These are phyloP conservation scores for Pheosia tremula DNA, from an alignment of 2,888 invertebrate genomes.

Conservation along the genomic window DNA sequence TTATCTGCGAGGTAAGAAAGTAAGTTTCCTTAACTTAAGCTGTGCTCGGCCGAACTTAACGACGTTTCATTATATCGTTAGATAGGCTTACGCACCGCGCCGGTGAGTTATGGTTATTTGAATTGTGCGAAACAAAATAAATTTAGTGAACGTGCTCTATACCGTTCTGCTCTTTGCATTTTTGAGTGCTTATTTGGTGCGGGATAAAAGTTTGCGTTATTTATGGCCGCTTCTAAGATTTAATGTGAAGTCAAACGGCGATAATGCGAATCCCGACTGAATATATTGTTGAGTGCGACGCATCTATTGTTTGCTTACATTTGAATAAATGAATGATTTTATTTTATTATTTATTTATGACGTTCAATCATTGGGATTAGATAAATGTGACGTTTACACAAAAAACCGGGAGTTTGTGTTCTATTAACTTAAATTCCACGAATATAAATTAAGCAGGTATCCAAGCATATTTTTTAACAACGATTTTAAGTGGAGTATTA, in stretches of 20 bases:
- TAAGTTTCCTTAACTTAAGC: slow-evolving; percentile 71
- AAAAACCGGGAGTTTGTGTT: too few relatives aligned
- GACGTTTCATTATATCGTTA: slow-evolving; percentile 83
- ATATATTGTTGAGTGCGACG: slow-evolving; percentile 63
- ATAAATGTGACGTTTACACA: not conserved
- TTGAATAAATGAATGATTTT: slow-evolving; percentile 18
- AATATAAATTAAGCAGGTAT: too few relatives aligned
- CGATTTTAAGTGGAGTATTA: too few relatives aligned
- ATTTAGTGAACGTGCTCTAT: slow-evolving; percentile 84
- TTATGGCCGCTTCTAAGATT: slow-evolving; percentile 81
- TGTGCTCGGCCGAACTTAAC: slow-evolving; percentile 71
- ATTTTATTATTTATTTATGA: slow-evolving; percentile 18
- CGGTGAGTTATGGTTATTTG: slow-evolving; percentile 84
- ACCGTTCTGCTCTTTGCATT: slow-evolving; percentile 84
- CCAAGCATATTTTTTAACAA: too few relatives aligned
- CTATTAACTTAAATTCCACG: too few relatives aligned
- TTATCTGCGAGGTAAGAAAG: slow-evolving; percentile 72
- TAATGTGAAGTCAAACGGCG: slow-evolving; percentile 84
- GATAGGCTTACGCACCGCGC: slow-evolving; percentile 76
- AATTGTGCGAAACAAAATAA: slow-evolving; percentile 85
- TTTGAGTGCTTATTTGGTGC: slow-evolving; percentile 84
- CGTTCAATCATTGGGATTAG: not conserved
- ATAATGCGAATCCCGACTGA: slow-evolving; percentile 77
- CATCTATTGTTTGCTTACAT: slow-evolving; percentile 43
- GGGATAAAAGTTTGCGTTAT: slow-evolving; percentile 84